Conservation (phyloP, 1,140 invertebrate genomes). For the Epicauta chinensis region DNA sequence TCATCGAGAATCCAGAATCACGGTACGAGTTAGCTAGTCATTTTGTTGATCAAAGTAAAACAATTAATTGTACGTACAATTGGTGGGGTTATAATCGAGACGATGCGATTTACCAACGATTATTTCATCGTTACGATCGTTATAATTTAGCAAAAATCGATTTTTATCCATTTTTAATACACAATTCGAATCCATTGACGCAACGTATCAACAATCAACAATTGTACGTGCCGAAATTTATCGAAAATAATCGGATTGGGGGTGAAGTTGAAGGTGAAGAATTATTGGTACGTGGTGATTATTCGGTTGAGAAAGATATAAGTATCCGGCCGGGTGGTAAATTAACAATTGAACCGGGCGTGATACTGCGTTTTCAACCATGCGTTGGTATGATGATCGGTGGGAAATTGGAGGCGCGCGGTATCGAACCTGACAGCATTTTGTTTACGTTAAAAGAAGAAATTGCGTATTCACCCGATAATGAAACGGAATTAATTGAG, state of each 20-base stretch:
- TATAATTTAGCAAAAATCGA: slow-evolving; percentile 85
- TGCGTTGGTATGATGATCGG: slow-evolving; percentile 96
- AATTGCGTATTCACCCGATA: slow-evolving; percentile 53
- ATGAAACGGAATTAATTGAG: slow-evolving; percentile 52
- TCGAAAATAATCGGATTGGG: slow-evolving; percentile 64
- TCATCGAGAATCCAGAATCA: slow-evolving; percentile 85
- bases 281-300: slow-evolving; percentile 69
- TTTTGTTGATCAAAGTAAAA: slow-evolving; percentile 85
- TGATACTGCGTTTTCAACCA: slow-evolving; percentile 79
- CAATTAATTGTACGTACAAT: slow-evolving; percentile 91
- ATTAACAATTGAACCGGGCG: slow-evolving; percentile 78
- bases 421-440: slow-evolving; percentile 68
- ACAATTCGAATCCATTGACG: slow-evolving; percentile 75
- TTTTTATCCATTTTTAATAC: slow-evolving; percentile 79
- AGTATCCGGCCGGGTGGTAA: slow-evolving; percentile 84
- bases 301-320: slow-evolving; percentile 83
- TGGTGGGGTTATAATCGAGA: slow-evolving; percentile 83
- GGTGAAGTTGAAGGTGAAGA: slow-evolving; percentile 86
- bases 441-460: slow-evolving; percentile 72
- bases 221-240: slow-evolving; percentile 71
- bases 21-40: slow-evolving; percentile 94
- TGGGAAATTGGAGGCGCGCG: slow-evolving; percentile 78
- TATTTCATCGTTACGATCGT: slow-evolving; percentile 87
- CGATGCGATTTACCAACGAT: slow-evolving; percentile 66
- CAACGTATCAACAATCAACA: slow-evolving; percentile 66